Evolutionary conservation across 2,888 invertebrate genomes (phyloP), one percentile per base, ranked within the genome.

Genomic region (Spilarctia lutea): DNA sequence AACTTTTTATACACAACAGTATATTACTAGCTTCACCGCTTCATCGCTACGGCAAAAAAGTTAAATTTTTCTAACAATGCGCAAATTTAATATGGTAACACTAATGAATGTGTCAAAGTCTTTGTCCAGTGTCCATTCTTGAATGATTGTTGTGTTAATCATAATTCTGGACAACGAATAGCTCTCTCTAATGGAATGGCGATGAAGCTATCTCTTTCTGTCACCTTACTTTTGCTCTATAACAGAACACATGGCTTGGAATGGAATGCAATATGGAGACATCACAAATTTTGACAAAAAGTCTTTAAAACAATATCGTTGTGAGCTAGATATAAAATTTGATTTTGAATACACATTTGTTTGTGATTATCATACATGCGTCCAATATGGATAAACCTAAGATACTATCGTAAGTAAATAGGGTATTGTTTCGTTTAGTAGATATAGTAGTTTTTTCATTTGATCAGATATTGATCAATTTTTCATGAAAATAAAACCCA

Each of bases 391-490:
- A 87, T 68, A 82, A 82, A 75, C 81, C 84, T 33, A 89, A 84
- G 76, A 79, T 91, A 68, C 79, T 93, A 69, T 87, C 92, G 93
- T 93, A 87, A 91, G 93, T 91, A 79, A 66, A 70, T 56, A 16
- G n/a, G 20, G 73, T 78, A 81, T 68, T 83, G 91, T 35, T 67
- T 60, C 60, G 27, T 33, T 20, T 18, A 20, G 20, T 48, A 48
- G 3, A 7, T n/a, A 16, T 33, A 24, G 1, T 33, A 24, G 1
- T 35, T 7, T 35, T 33, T 35, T 20, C 10, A 0, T 48, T 24
- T 52, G 24, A 52, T 52, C n/a, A 56, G 52, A 56, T n/a, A 52
- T 24, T 10, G n/a, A 52, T 52, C 24, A 24, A 52, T 24, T 52
- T 52, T 52, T 56, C 52, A 56, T 56, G 24, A 56, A n/a, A 56